Conservation (phyloP, 2,888 invertebrate species). For the Congeria kusceri region DNA sequence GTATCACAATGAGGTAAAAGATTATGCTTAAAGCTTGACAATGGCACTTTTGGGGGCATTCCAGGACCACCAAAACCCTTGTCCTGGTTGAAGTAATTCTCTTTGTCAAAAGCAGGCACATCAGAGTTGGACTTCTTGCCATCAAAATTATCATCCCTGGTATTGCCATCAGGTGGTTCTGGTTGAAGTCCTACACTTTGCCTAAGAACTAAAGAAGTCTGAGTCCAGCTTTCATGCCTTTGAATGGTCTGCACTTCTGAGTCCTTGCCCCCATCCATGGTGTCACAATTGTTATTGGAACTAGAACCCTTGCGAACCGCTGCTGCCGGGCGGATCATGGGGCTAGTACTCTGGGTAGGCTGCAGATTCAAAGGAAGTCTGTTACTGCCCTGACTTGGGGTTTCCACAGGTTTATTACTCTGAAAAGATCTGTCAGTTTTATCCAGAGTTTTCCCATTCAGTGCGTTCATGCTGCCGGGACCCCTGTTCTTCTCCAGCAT, state of each 20-base stretch:
- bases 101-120: not conserved
- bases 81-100: not conserved
- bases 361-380: constrained; percentile 27
- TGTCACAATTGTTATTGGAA: not conserved
- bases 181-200: constrained; percentile 35
- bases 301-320: not conserved
- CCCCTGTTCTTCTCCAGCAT: constrained; percentile 35
- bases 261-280: constrained; percentile 5
- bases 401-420: not conserved
- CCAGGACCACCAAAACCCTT: not conserved
- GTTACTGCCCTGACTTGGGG: not conserved
- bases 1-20: constrained; percentile 43
- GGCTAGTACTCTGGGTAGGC: constrained; percentile 46
- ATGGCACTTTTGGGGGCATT: constrained; percentile 38
- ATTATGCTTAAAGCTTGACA: constrained; percentile 61
- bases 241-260: constrained; percentile 30
- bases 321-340: constrained; percentile 14
- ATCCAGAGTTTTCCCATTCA: not conserved
- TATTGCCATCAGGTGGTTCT: not conserved
- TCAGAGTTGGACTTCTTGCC: not conserved
- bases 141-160: not conserved
- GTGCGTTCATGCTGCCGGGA: constrained; percentile 18
- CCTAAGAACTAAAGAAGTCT: constrained; percentile 51
- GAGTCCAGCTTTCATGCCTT: constrained; percentile 52
- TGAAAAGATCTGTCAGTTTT: not conserved